phyloP scores from a whole-genome alignment of 2,113 vertebrate genomes.

The Etheostoma cragini region DNA sequence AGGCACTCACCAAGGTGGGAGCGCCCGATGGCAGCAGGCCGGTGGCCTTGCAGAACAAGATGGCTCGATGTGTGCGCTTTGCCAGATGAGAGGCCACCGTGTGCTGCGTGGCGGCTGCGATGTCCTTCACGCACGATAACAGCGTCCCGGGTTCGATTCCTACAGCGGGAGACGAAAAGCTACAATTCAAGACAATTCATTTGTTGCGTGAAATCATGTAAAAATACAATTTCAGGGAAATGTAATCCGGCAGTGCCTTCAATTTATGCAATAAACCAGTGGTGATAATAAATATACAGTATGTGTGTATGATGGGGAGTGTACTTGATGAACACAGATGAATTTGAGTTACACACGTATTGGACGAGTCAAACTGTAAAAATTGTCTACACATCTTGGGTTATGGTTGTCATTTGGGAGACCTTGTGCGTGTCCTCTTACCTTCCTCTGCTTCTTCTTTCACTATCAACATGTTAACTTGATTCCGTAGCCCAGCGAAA shows the following conservation, averaged over 20 bases:
- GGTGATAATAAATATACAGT: too few relatives aligned
- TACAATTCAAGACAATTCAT: too few relatives aligned
- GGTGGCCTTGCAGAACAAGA: constrained; percentile 90
- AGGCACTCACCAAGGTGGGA: constrained; percentile 86
- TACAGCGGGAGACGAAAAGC: constrained; percentile 59
- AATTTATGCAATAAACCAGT: too few relatives aligned
- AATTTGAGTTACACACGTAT: not conserved
- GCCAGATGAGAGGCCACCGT: constrained; percentile 86
- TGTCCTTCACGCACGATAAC: constrained; percentile 88
- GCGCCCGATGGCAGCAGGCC: constrained; percentile 78
- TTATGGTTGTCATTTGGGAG: not conserved
- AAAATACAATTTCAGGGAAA: too few relatives aligned
- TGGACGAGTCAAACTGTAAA: not conserved
- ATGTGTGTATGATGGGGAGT: too few relatives aligned
- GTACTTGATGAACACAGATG: too few relatives aligned
- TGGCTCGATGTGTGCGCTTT: constrained; percentile 89
- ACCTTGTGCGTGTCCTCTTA: constrained; percentile 55
- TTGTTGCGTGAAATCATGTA: too few relatives aligned
- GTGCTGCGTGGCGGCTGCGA: constrained; percentile 91
- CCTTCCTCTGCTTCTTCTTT: constrained; percentile 92
- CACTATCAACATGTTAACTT: constrained; percentile 79
- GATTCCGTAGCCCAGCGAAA: constrained; percentile 89
- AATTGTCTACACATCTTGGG: not conserved
- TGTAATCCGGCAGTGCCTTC: too few relatives aligned
- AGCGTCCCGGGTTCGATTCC: constrained; percentile 87